These are phyloP conservation scores for Ibycter americanus DNA, from an alignment of 2,797 vertebrate genomes.

Conservation along the genomic window DNA sequence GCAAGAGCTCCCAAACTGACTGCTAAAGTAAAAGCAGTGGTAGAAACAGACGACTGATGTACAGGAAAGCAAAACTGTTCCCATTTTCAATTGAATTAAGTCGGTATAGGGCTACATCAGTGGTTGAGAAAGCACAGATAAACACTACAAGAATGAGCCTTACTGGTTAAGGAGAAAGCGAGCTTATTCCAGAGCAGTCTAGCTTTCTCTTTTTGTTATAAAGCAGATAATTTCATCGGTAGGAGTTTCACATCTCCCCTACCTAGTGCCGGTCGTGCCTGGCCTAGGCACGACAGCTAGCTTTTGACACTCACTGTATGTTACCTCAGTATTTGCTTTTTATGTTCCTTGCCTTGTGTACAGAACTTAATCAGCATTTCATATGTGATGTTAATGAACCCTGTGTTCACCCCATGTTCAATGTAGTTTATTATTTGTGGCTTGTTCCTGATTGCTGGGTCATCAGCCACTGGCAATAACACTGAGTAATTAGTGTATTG, in stretches of 20 bases:
- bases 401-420: not conserved
- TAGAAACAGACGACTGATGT: not conserved
- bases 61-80: not conserved
- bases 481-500: not conserved
- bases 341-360: not conserved
- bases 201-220: not conserved
- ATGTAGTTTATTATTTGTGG: not conserved
- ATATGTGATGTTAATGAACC: not conserved
- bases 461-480: not conserved
- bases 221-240: not conserved
- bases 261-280: not conserved
- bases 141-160: not conserved
- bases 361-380: not conserved
- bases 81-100: not conserved
- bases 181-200: not conserved
- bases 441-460: not conserved
- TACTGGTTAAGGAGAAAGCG: not conserved
- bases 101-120: not conserved
- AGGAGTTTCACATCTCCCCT: not conserved
- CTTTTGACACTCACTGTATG: not conserved
- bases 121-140: not conserved
- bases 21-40: not conserved
- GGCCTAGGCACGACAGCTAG: not conserved
- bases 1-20: not conserved
- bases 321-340: not conserved